Evolutionary conservation across 2,113 vertebrate species (phyloP).

Genomic region (Aythya baeri): DNA sequence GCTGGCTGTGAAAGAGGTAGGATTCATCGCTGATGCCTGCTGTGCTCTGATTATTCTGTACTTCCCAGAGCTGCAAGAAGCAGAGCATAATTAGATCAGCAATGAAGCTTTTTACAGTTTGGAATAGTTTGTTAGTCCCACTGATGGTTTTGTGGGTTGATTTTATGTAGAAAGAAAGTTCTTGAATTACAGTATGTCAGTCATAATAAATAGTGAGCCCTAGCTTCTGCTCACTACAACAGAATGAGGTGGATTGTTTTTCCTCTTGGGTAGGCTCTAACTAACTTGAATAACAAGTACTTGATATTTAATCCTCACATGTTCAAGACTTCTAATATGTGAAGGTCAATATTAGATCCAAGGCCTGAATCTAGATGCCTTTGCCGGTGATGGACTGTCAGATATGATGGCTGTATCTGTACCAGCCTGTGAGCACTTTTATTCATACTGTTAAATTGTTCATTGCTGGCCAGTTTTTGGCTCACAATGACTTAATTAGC

Average conservation of each 20-base stretch:
- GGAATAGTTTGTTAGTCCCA: background rate
- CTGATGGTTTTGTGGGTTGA: background rate
- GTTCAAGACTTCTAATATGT: background rate
- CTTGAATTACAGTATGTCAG: background rate
- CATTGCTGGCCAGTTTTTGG: background rate
- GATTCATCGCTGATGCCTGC: background rate
- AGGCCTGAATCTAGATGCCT: accelerated
- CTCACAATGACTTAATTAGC: background rate
- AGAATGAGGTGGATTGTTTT: background rate
- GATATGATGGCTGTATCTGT: background rate
- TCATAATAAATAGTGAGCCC: background rate
- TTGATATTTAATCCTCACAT: background rate
- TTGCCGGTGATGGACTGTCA: background rate
- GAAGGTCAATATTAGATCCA: background rate
- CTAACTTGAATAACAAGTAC: background rate
- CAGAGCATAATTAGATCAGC: constrained; percentile 11
- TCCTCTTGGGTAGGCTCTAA: background rate
- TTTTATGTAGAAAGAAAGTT: background rate
- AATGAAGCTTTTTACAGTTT: constrained; percentile 11
- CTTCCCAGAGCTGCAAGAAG: background rate
- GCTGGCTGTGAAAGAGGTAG: background rate
- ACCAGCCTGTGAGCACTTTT: background rate
- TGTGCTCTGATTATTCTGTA: constrained; percentile 7
- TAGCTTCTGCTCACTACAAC: background rate
- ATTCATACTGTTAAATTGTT: accelerated